A percentile compares a stretch with the other conserved stretches of the same genome.
phyloP scores from a whole-genome alignment of 2,113 vertebrate genomes.

The Dasypus novemcinctus region DNA sequence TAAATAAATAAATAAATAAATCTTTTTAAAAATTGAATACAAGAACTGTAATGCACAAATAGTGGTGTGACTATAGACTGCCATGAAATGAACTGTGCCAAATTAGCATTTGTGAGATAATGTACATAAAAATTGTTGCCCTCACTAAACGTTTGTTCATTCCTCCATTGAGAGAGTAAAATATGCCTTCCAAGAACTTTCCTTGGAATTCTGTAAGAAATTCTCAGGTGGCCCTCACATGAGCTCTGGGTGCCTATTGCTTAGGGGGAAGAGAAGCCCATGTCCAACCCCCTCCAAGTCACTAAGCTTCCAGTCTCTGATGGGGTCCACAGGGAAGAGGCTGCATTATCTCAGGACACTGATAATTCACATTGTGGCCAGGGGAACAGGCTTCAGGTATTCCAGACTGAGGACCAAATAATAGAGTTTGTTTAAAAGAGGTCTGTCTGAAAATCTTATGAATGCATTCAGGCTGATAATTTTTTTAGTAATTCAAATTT shows the following conservation, averaged over 20 bases:
- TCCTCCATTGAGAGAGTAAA: not conserved
- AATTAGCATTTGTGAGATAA: too few species aligned
- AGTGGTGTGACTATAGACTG: not conserved
- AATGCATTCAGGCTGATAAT: not conserved
- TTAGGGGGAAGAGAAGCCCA: not conserved
- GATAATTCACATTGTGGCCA: not conserved
- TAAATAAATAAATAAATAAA: too few species aligned
- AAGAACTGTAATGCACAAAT: not conserved
- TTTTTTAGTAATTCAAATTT: not conserved
- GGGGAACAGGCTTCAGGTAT: not conserved
- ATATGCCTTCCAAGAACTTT: not conserved
- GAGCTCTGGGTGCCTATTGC: not conserved
- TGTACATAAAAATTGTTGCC: not conserved
- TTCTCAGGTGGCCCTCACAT: not conserved
- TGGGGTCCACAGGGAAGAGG: not conserved
- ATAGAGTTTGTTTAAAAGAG: not conserved
- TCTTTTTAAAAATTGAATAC: not conserved
- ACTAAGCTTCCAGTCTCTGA: not conserved
- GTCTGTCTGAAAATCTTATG: not conserved
- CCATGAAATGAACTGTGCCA: not conserved
- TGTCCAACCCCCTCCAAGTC: not conserved
- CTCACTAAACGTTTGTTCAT: not conserved
- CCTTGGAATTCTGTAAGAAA: not conserved
- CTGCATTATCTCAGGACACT: not conserved
- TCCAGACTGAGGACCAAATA: not conserved